Percentiles rank a stretch among this genome's conserved stretches.
Conservation (phyloP, 1,140 invertebrate species). For the Chionoecetes opilio region DNA sequence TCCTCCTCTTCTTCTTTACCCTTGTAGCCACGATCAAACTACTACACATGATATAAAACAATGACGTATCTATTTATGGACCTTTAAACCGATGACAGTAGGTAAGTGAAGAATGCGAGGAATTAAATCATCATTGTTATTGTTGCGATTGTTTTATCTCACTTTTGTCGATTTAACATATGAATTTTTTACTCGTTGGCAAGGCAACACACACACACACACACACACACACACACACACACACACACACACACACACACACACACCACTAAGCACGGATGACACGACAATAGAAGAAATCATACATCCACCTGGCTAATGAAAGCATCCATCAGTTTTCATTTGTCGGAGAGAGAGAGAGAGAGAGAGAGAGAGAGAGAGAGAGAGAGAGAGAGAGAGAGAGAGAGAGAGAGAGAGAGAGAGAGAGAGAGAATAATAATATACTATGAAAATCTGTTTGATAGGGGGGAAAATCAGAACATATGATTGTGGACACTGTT, state of each 20-base stretch:
- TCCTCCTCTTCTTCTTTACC: neutral
- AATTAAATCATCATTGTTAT: neutral
- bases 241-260: neutral
- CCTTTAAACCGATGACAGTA: neutral
- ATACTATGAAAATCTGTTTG: no score
- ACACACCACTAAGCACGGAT: no score
- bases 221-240: neutral
- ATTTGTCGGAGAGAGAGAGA: neutral
- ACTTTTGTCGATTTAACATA: no score
- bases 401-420: constrained; percentile 15
- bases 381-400: constrained; percentile 45
- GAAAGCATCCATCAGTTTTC: constrained; percentile 15
- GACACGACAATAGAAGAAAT: no score
- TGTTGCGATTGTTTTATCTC: neutral
- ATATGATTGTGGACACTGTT: no score
- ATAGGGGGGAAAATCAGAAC: no score
- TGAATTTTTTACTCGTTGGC: no score
- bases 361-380: neutral
- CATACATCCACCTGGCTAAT: neutral
- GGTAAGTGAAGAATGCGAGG: neutral
- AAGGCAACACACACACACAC: neutral
- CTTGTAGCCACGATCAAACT: neutral
- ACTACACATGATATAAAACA: neutral
- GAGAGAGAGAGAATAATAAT: neutral
- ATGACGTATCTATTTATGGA: neutral